Evolutionary conservation across 2,888 invertebrate species (phyloP).

Genomic region (Conops quadrifasciatus): DNA sequence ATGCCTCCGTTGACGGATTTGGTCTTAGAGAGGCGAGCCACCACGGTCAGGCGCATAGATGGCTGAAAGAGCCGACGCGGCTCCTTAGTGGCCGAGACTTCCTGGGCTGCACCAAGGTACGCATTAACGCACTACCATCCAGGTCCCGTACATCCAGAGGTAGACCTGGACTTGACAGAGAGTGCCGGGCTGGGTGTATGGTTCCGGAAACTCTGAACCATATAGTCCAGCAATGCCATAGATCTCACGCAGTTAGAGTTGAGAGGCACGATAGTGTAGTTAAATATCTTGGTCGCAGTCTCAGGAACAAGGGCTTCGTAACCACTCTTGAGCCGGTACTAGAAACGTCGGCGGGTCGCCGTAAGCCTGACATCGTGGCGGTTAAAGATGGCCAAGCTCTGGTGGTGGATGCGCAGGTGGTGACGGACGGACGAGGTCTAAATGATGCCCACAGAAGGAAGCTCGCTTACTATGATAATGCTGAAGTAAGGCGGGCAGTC

Average conservation of each 20-base stretch:
- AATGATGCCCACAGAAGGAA: slow-evolving; percentile 15
- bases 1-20: background rate
- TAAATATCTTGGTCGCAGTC: background rate
- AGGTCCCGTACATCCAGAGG: slow-evolving; percentile 7
- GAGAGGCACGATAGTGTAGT: slow-evolving; percentile 1
- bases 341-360: background rate
- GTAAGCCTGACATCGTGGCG: slow-evolving; percentile 9
- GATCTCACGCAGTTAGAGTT: background rate
- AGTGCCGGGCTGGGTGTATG: slow-evolving; percentile 8
- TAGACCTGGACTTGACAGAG: background rate
- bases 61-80: background rate
- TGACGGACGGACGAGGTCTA: background rate
- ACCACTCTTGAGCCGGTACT: background rate
- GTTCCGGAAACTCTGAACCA: slow-evolving; percentile 8
- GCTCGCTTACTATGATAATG: background rate
- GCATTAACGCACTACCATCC: slow-evolving; percentile 2
- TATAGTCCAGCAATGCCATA: slow-evolving; percentile 7
- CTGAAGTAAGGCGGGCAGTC: background rate
- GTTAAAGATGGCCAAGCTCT: background rate
- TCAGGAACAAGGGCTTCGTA: background rate
- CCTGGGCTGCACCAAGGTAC: background rate
- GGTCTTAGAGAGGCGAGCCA: background rate
- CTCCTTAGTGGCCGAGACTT: background rate
- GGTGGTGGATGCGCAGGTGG: slow-evolving; percentile 9
- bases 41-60: background rate